Conservation (phyloP, 2,113 vertebrate species). For the Paramormyrops kingsleyae region DNA sequence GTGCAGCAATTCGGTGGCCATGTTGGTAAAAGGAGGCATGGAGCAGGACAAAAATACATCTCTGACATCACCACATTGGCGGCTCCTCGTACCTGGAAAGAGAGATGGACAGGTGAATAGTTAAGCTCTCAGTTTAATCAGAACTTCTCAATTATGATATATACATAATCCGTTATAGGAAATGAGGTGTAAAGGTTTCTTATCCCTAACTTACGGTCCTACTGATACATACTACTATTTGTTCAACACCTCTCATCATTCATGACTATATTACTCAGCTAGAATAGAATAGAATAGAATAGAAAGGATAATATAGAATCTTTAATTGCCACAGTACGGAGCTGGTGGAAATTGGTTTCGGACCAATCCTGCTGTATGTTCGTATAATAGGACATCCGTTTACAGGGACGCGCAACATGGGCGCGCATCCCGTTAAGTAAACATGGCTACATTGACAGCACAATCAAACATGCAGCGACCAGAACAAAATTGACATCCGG, state of each 20-base stretch:
- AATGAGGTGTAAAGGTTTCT: not conserved
- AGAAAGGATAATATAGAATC: not conserved
- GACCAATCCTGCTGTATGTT: not conserved
- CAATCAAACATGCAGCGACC: not conserved
- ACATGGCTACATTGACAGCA: not conserved
- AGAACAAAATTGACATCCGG: not conserved
- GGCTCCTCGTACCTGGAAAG: constrained; percentile 58
- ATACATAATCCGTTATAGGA: not conserved
- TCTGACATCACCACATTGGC: constrained; percentile 54
- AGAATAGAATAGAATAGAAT: not conserved
- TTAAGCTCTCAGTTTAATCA: not conserved
- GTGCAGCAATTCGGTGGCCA: not conserved
- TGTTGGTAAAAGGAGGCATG: not conserved
- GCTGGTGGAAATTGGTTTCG: not conserved
- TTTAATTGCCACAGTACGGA: not conserved
- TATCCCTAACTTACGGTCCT: not conserved
- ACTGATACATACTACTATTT: not conserved
- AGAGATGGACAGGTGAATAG: constrained; percentile 5
- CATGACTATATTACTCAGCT: not conserved
- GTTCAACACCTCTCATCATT: not conserved
- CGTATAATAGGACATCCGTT: not conserved
- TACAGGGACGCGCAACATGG: not conserved
- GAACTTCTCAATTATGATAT: not conserved
- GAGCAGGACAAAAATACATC: not conserved
- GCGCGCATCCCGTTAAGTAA: not conserved